Percentiles rank a stretch among this genome's conserved stretches.
Conservation (phyloP, 2,113 vertebrate species). For the Pseudolaguvia tuberculata region DNA sequence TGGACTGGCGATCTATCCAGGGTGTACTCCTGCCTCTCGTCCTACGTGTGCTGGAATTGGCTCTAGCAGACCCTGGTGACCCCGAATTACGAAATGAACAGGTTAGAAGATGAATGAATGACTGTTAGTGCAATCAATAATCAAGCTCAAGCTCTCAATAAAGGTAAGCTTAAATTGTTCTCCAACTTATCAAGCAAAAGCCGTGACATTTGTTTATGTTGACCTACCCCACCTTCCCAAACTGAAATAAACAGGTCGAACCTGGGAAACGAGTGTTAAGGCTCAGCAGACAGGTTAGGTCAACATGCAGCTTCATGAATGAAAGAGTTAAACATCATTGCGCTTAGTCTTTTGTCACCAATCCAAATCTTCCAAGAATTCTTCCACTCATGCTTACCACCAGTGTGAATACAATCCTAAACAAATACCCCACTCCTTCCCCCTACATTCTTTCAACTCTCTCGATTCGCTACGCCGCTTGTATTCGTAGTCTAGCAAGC, state of each 20-base stretch:
- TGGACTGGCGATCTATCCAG: no score
- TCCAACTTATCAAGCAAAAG: neutral
- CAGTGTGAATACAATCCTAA: neutral
- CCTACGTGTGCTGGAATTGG: no score
- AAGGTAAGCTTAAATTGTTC: no score
- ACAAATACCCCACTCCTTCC: neutral
- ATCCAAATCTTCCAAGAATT: neutral
- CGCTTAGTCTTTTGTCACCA: neutral
- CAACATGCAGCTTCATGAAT: neutral
- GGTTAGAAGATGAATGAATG: no score
- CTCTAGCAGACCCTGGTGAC: no score
- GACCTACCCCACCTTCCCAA: constrained; percentile 22
- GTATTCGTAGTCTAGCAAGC: neutral
- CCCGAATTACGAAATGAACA: no score
- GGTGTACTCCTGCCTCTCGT: no score
- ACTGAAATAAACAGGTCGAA: constrained; percentile 48
- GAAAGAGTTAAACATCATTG: neutral
- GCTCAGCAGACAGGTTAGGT: neutral
- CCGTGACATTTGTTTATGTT: no score
- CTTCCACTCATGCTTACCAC: neutral
- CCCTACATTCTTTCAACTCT: neutral
- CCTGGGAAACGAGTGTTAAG: constrained; percentile 46
- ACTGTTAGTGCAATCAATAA: no score
- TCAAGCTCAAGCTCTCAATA: no score
- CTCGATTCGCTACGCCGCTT: neutral